Evolutionary conservation across 30 jellyfish, hydroid and myxozoan genomes (phyloP), one percentile per base, ranked within the genome.

Genomic region (Clytia hemisphaerica): DNA sequence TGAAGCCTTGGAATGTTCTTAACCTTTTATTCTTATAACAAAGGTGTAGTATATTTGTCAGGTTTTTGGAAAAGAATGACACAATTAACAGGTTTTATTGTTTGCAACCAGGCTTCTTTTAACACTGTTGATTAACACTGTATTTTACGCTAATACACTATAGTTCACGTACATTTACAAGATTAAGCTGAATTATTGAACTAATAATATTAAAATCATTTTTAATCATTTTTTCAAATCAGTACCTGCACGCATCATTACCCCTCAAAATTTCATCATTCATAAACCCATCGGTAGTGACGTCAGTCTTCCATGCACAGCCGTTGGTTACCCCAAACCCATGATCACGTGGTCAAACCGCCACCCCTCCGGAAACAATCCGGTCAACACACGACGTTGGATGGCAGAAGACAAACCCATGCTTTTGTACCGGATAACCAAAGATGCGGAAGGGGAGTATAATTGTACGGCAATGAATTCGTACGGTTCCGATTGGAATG

Each of bases 321-420:
- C 97, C 15, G 93, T 88, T 38, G 97, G 97, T 4, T 88, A 88
- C 51, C 97, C 97, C 16, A 78, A 80, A 40, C 97, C 97, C 19
- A 37, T 27, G 14, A 74, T 88, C 3, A 35, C 92, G 2, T 88
- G 97, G 97, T 12, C 37, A 4, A 37, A 48, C 34, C 37, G 44
- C 37, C 65, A 65, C 19, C n/a, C n/a, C n/a, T 72, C 73, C 62
- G 65, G 58, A 16, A 34, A 14, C 9, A 42, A 28, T 6, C 63
- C 67, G n/a, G 45, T 82, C 57, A 44, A 44, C 37, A 70, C 36
- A 31, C 75, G 89, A 33, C 92, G 93, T 4, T 77, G 94, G 15
- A 32, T 83, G 37, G 76, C 79, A 6, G 71, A 65, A 2, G 97
- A 88, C 68, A 82, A 85, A 37, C 89, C 89, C 30, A 67, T 69